Base-by-base conservation (phyloP, 2,797 vertebrate species). In the Thamnophis elegans region DNA sequence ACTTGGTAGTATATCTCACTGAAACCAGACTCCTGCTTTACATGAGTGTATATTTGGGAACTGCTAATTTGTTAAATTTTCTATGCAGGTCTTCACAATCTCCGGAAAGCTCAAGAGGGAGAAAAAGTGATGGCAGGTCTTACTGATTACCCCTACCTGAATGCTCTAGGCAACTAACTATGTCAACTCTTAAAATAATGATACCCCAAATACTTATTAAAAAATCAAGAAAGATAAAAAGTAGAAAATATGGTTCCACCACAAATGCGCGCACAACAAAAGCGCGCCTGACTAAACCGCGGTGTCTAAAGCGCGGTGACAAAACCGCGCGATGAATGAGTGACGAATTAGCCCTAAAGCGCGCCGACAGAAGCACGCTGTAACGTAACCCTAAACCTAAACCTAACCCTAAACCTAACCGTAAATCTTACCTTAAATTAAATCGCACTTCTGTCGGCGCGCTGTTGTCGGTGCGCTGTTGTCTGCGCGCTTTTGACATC, bases 51-150 rank as follows among this genome's bases (percentile, higher is more conserved):
- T 20, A 55, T 25, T 89, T 92, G 60, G 89, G 9, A 68, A 32
- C 65, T 93, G 4, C 42, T 73, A 51, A 95, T 12, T 93, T 90
- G 36, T 32, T 65, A 22, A 93, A 55, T 82, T 94, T 96, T 82
- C 36, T 73, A 1, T 73, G 32, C 68, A 10, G 68, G 16, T 73
- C 6, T 73, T 73, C 16, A 73, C 32, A 36, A 20, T 73, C 36
- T 73, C 68, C 68, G 36, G n/a, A 73, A 73, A 73, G 32, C 68
- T 73, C 68, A 73, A 73, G 65, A 73, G n/a, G 16, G 65, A 73
- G 14, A 36, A 73, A 73, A 36, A 36, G 14, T 36, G 65, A 73
- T 73, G 16, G 6, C 65, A 73, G 65, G 7, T 36, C 65, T 73
- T 36, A 36, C 68, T 73, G 32, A 36, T 73, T 73, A 73, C 2